Evolutionary conservation across 2,797 vertebrate species (phyloP).

Genomic region (Enteromius thamalakanensis): DNA sequence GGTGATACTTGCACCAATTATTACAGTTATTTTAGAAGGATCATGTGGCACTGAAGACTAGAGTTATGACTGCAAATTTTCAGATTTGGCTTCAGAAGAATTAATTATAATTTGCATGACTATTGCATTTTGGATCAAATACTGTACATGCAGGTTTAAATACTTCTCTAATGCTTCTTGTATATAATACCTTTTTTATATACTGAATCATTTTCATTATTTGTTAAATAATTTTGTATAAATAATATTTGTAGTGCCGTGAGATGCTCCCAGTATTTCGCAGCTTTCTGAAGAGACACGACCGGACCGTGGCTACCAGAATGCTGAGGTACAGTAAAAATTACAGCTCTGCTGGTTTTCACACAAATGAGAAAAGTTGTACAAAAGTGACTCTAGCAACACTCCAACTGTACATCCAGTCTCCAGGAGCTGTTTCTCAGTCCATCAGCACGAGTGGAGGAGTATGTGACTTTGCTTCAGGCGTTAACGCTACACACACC

Average conservation of each 20-base stretch:
- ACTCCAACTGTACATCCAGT: constrained; percentile 63
- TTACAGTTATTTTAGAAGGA: not conserved
- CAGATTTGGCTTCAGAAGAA: not conserved
- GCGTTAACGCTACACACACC: constrained; percentile 79
- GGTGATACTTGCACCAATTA: not conserved
- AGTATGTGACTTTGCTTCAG: constrained; percentile 82
- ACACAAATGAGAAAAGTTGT: not conserved
- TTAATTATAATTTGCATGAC: not conserved
- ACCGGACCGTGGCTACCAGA: constrained; percentile 79
- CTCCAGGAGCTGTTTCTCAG: constrained; percentile 84
- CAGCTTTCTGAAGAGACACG: constrained; percentile 82
- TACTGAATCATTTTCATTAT: not conserved
- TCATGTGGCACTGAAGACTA: not conserved
- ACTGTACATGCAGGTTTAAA: not conserved
- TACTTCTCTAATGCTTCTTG: no score
- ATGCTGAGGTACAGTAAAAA: constrained; percentile 81
- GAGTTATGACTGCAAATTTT: not conserved
- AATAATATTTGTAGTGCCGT: constrained; percentile 76
- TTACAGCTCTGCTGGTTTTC: not conserved
- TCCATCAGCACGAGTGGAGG: constrained; percentile 80
- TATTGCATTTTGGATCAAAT: not conserved
- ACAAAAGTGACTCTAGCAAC: not conserved
- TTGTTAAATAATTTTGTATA: not conserved
- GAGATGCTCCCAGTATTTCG: constrained; percentile 81
- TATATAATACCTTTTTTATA: not conserved